Conservation (phyloP, 2,888 invertebrate genomes). For the Petrolisthes cinctipes region DNA sequence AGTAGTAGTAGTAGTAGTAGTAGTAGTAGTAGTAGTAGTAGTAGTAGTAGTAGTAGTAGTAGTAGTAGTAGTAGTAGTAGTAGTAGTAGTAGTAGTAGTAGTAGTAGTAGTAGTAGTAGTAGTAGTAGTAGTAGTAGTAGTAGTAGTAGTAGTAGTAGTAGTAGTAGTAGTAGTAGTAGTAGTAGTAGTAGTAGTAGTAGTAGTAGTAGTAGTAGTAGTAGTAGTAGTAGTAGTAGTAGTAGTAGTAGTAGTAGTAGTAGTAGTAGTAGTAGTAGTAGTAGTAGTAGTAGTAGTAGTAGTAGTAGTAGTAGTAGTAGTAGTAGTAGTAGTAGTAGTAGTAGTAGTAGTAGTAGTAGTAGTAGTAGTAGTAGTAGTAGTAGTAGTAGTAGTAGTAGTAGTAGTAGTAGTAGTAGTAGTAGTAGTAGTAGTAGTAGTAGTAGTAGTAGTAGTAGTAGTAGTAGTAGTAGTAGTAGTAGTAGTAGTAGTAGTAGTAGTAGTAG, state of each 20-base stretch:
- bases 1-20: conserved; percentile 7
- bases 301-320: too few species aligned
- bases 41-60: conserved; percentile 7
- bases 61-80: conserved; percentile 7
- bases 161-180: too few species aligned
- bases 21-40: conserved; percentile 7
- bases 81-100: conserved; percentile 1
- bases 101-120: background rate
- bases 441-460: conserved; percentile 7
- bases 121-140: background rate
- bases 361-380: conserved; percentile 7
- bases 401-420: conserved; percentile 7
- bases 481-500: conserved; percentile 7
- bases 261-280: too few species aligned
- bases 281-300: too few species aligned
- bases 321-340: too few species aligned
- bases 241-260: background rate
- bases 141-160: background rate
- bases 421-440: conserved; percentile 7
- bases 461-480: conserved; percentile 7
- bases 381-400: conserved; percentile 4
- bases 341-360: too few species aligned
- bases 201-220: background rate
- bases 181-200: conserved; percentile 1
- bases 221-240: background rate